Evolutionary conservation across 2,113 vertebrate genomes (phyloP), one percentile per base, ranked within the genome.

Genomic region (Orientallactaga bullata): DNA sequence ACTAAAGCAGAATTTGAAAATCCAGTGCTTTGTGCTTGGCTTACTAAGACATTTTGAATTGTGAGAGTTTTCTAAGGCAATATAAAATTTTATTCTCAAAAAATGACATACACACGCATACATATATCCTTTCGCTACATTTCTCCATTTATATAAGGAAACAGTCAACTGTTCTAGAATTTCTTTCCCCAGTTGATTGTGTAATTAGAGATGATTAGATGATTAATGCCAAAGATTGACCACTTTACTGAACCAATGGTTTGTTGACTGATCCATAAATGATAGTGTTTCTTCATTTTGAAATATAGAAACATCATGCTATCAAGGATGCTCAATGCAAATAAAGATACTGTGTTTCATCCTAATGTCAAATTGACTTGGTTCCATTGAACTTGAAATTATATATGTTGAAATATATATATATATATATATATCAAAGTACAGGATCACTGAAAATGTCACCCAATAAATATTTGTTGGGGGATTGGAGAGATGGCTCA

Each of bases 281-380:
- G 18, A 80, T 37, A 73, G 23, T 37, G 1, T 3, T 55, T 76
- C 83, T 83, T 90, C 84, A 66, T 74, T 5, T 73, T 90, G 92
- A 37, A 79, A 68, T 85, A 17, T 63, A 18, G 68, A 26, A 68
- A 30, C 6, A 30, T 55, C 10, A 30, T 80, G 9, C 74, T 42
- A 60, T 8, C 72, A 80, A 91, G 39, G 6, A 85, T 78, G 4
- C 0, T 65, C 42, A 37, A 72, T 24, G 39, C 15, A 69, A 82
- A 68, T 63, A 82, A 82, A 95, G 69, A 37, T 69, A 71, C 79
- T 89, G 94, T 83, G n/a, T 37, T 92, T 94, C 30, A 79, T 21
- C 7, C 73, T 69, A 88, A 76, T 51, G 13, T 82, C 51, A 89
- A 30, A 78, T 63, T 77, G 68, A 3, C 39, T 86, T 74, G 26